Evolutionary conservation across 2,113 vertebrate genomes (phyloP).

Genomic region (Oryzias curvinotus): DNA sequence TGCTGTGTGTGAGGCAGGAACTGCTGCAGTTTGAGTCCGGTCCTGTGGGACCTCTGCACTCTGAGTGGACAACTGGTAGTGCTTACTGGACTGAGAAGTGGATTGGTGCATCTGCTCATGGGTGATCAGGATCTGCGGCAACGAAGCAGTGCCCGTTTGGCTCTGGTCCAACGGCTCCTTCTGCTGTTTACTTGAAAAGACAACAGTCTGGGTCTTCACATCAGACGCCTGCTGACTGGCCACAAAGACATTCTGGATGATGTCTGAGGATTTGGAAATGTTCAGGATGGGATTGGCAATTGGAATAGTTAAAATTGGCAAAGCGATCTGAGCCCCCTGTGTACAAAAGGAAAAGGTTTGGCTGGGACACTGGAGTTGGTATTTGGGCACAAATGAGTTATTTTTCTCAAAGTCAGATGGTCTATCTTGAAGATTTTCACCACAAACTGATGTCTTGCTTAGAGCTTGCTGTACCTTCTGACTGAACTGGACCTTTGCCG

Average conservation of each 20-base stretch:
- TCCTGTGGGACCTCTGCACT: conserved; percentile 71
- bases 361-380: conserved; percentile 86
- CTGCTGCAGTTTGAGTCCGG: conserved; percentile 41
- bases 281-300: conserved; percentile 67
- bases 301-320: conserved; percentile 76
- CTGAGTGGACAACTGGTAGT: conserved; percentile 59
- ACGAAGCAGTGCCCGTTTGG: conserved; percentile 73
- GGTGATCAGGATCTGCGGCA: conserved; percentile 94
- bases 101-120: conserved; percentile 83
- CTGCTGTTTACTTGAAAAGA: conserved; percentile 77
- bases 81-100: conserved; percentile 71
- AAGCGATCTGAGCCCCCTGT: conserved; percentile 68
- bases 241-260: conserved; percentile 71
- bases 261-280: conserved; percentile 72
- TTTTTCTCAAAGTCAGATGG: conserved; percentile 58
- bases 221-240: conserved; percentile 68
- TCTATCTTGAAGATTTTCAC: conserved; percentile 64
- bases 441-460: conserved; percentile 65
- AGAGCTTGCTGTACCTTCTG: conserved; percentile 60
- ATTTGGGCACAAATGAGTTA: conserved; percentile 87
- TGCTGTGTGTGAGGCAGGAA: conserved; percentile 25
- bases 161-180: conserved; percentile 76
- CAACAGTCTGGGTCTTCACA: conserved; percentile 69
- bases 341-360: conserved; percentile 77
- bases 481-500: conserved; percentile 72